A percentile compares a stretch with the other conserved stretches of the same genome.
These are phyloP conservation scores for Alviniconcha marisindica DNA, from an alignment of 1,140 invertebrate species.

Conservation along the genomic window DNA sequence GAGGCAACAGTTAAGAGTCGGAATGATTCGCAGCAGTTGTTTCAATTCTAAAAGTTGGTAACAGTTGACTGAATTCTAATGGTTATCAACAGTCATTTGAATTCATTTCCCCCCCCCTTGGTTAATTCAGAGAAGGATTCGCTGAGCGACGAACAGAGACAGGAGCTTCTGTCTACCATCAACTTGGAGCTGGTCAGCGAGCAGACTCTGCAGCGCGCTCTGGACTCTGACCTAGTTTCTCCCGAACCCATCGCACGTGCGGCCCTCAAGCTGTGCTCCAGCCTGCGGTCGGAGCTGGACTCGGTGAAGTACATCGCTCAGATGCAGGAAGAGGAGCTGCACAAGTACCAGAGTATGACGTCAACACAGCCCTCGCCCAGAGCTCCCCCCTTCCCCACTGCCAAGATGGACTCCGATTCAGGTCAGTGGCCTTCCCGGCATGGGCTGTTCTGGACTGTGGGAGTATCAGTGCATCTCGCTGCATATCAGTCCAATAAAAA, in stretches of 20 bases:
- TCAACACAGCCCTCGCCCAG: not conserved
- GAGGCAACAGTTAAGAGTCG: no score
- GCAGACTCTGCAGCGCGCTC: slow-evolving; percentile 62
- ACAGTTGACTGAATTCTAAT: no score
- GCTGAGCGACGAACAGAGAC: slow-evolving; percentile 56
- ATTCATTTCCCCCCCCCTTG: not conserved
- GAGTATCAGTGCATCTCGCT: no score
- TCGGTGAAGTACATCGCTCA: slow-evolving; percentile 61
- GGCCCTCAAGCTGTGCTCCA: slow-evolving; percentile 66
- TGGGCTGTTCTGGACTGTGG: no score
- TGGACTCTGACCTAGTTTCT: slow-evolving; percentile 65
- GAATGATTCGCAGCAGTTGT: no score
- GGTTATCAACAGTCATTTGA: no score
- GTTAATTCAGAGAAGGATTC: slow-evolving; percentile 66
- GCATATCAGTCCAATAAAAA: no score
- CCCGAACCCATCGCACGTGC: slow-evolving; percentile 63
- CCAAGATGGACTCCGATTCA: slow-evolving; percentile 15
- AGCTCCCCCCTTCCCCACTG: not conserved
- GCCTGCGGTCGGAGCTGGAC: slow-evolving; percentile 59
- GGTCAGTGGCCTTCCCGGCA: slow-evolving; percentile 29
- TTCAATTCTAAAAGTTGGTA: no score
- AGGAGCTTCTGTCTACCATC: slow-evolving; percentile 64
- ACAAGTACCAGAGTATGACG: slow-evolving; percentile 47
- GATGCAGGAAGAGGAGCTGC: slow-evolving; percentile 63
- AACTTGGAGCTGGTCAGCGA: slow-evolving; percentile 70